Evolutionary conservation across 2,797 vertebrate genomes (phyloP).

Genomic region (Vireo griseus): DNA sequence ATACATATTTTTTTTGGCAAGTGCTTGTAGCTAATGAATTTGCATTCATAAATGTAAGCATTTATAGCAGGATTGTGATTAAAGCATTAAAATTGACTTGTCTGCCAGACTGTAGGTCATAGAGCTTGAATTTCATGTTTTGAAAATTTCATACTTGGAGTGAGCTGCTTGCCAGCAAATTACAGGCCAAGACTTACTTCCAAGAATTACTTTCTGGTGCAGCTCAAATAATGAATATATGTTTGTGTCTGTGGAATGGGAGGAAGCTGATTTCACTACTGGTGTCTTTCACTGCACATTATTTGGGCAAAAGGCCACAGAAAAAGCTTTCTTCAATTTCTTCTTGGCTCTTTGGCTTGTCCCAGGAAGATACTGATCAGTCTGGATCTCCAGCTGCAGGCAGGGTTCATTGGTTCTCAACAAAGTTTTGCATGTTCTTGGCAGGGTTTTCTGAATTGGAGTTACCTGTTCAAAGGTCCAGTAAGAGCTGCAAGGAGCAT

Average conservation of each 20-base stretch:
- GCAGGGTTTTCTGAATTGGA: background rate
- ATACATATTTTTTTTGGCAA: constrained; percentile 17
- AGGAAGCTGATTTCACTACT: background rate
- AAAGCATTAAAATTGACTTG: constrained; percentile 24
- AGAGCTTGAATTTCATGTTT: constrained; percentile 37
- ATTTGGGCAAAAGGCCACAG: background rate
- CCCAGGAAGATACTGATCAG: background rate
- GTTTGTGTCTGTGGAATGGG: background rate
- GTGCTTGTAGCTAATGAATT: constrained; percentile 5
- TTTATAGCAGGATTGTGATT: constrained; percentile 36
- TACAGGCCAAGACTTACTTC: background rate
- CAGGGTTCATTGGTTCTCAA: background rate
- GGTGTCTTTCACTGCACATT: background rate
- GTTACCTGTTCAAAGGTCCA: background rate
- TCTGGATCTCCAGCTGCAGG: background rate
- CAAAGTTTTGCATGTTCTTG: background rate
- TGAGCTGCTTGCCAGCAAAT: background rate
- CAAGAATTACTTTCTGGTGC: background rate
- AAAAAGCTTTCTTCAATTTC: background rate
- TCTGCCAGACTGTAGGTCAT: constrained; percentile 42
- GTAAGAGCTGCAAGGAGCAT: background rate
- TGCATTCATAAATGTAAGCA: constrained; percentile 36
- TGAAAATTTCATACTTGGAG: constrained; percentile 10
- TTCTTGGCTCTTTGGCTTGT: background rate
- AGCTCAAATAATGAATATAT: background rate